These are phyloP conservation scores for Alsophila aescularia DNA, from an alignment of 2,888 invertebrate species.

Conservation along the genomic window DNA sequence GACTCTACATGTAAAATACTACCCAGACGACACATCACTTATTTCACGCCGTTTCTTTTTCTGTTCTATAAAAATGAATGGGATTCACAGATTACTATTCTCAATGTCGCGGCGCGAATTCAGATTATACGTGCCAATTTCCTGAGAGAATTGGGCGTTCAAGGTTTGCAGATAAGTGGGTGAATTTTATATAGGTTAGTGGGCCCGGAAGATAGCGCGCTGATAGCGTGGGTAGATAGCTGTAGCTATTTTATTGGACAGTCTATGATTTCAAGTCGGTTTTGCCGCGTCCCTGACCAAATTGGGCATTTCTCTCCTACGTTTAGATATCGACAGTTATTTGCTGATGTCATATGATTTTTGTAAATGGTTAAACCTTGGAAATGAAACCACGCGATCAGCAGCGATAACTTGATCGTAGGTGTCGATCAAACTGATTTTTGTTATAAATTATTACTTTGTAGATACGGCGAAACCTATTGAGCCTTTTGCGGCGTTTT, in stretches of 20 bases:
- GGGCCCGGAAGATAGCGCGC: conserved; percentile 44
- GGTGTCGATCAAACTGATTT: neutral
- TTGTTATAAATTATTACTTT: no score
- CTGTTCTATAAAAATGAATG: conserved; percentile 63
- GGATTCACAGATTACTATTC: conserved; percentile 57
- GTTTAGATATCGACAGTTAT: conserved; percentile 10
- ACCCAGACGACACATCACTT: conserved; percentile 47
- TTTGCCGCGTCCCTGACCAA: conserved; percentile 28
- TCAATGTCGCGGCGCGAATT: conserved; percentile 58
- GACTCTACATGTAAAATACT: conserved; percentile 45
- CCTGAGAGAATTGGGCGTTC: conserved; percentile 47
- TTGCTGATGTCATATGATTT: conserved; percentile 31
- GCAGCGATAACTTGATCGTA: neutral
- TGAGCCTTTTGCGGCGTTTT: no score
- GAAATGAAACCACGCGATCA: conserved; percentile 8
- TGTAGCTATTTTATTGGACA: conserved; percentile 37
- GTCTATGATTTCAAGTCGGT: conserved; percentile 30
- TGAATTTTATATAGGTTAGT: conserved; percentile 60
- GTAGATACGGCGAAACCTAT: no score
- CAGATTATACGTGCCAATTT: conserved; percentile 59
- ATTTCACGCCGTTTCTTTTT: conserved; percentile 48
- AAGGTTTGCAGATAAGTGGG: conserved; percentile 54
- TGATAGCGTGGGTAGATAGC: conserved; percentile 38
- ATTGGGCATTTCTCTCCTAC: conserved; percentile 30
- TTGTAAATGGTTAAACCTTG: conserved; percentile 4